These are phyloP conservation scores for Ceratotherium simum DNA, from an alignment of 2,113 vertebrate species.

Conservation along the genomic window DNA sequence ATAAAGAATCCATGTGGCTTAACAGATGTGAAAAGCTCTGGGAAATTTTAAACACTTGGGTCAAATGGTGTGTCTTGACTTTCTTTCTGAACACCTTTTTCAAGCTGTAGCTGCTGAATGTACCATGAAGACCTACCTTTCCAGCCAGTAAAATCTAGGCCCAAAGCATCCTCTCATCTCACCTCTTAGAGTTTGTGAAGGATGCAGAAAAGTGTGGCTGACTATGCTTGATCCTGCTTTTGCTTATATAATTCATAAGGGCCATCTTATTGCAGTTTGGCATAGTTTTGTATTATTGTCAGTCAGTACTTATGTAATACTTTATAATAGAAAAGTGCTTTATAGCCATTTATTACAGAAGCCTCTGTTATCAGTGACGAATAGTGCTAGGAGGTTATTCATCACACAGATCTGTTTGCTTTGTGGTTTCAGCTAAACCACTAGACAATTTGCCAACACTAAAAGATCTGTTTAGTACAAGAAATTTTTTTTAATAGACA, in stretches of 20 bases:
- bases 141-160: not conserved
- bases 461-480: not conserved
- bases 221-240: not conserved
- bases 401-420: not conserved
- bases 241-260: slow-evolving; percentile 55
- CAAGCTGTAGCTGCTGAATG: not conserved
- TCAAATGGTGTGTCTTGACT: not conserved
- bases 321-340: slow-evolving; percentile 48
- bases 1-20: slow-evolving; percentile 52
- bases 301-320: slow-evolving; percentile 5
- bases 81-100: not conserved
- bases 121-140: not conserved
- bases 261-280: not conserved
- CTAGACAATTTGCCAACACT: not conserved
- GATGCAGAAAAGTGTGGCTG: not conserved
- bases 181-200: not conserved
- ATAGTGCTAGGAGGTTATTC: slow-evolving; percentile 28
- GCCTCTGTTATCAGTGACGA: slow-evolving; percentile 56
- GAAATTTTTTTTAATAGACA: not conserved
- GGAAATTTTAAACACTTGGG: not conserved
- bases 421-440: slow-evolving; percentile 44
- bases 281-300: slow-evolving; percentile 12
- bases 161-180: not conserved
- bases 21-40: slow-evolving; percentile 45
- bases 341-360: slow-evolving; percentile 8